Base-by-base conservation (phyloP, 2,797 vertebrate genomes). In the Hozukius guyotensis region DNA sequence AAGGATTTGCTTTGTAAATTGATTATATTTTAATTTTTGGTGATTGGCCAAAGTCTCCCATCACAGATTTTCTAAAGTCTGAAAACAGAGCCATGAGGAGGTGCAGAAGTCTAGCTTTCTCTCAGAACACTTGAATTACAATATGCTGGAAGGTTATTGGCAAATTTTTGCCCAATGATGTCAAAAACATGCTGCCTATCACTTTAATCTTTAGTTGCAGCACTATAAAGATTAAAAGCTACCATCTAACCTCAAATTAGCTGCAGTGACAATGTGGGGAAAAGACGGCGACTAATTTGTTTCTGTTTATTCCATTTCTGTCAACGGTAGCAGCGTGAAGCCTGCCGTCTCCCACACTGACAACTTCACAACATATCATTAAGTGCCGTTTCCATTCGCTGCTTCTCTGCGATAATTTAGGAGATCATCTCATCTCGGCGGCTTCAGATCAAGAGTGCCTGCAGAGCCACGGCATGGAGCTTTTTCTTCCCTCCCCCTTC, bases 321-420 rank as follows among this genome's bases (percentile, higher is more conserved):
- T 78, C 78, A 80, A 57, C 78, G 86, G 38, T 55, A 74, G 77
- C 84, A 66, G 81, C 69, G 11, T 52, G 74, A 80, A 71, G 71
- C 62, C 64, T 25, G 64, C 78, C 18, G 70, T 77, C 70, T 84
- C 76, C 78, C 80, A 77, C 85, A 62, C 75, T 53, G 79, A 83
- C 68, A 77, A 52, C 72, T 78, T 72, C 77, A 76, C 72, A 87
- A 75, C 85, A 82, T 64, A 78, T 91, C 74, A 88, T 89, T 86
- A 86, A 72, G 61, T 59, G 27, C 56, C 9, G 62, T 27, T 79
- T 73, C 77, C 77, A 62, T 77, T 78, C 64, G 60, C 74, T 12
- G 65, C 63, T 53, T 61, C 83, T 55, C 81, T 59, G 70, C 32
- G 5, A 77, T 80, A 59, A 91, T 88, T 86, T 81, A 46, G 29